A percentile compares a stretch with the other conserved stretches of the same genome.
These are phyloP conservation scores for Dyspetes luteomarginatus DNA, from an alignment of 2,888 invertebrate genomes.

Conservation along the genomic window DNA sequence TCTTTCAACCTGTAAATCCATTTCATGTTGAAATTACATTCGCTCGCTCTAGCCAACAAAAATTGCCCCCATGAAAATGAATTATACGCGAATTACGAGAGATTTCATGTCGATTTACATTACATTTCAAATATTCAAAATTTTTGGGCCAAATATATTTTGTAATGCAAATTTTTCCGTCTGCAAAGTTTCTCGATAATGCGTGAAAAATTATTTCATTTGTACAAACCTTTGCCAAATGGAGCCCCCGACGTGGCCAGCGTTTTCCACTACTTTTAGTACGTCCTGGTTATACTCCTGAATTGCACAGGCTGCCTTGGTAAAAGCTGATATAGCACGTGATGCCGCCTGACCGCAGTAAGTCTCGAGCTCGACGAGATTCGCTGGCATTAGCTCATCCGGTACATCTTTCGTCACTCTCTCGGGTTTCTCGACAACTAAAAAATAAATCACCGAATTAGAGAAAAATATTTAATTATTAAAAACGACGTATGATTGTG, in stretches of 20 bases:
- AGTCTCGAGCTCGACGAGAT: conserved; percentile 85
- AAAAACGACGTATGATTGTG: conserved; percentile 1
- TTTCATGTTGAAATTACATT: too few relatives aligned
- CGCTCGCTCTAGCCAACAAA: too few relatives aligned
- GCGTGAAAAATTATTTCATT: conserved; percentile 7
- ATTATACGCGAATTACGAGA: background rate
- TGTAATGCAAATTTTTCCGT: background rate
- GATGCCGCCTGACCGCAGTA: conserved; percentile 85
- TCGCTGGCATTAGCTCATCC: conserved; percentile 77
- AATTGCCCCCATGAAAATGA: background rate
- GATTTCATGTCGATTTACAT: background rate
- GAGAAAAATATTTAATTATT: background rate
- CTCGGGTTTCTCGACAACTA: conserved; percentile 77
- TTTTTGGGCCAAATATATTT: background rate
- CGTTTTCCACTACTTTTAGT: conserved; percentile 75
- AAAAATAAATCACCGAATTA: conserved; percentile 41
- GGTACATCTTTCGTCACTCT: conserved; percentile 67
- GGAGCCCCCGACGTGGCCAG: conserved; percentile 66
- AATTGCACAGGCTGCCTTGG: conserved; percentile 86
- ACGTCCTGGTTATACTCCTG: conserved; percentile 84
- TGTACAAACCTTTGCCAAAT: conserved; percentile 78
- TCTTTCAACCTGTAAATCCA: conserved; percentile 84
- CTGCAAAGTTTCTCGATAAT: background rate
- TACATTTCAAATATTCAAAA: background rate
- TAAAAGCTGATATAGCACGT: conserved; percentile 88